Base-by-base conservation (phyloP, 2,113 vertebrate species). In the Phycodurus eques region DNA sequence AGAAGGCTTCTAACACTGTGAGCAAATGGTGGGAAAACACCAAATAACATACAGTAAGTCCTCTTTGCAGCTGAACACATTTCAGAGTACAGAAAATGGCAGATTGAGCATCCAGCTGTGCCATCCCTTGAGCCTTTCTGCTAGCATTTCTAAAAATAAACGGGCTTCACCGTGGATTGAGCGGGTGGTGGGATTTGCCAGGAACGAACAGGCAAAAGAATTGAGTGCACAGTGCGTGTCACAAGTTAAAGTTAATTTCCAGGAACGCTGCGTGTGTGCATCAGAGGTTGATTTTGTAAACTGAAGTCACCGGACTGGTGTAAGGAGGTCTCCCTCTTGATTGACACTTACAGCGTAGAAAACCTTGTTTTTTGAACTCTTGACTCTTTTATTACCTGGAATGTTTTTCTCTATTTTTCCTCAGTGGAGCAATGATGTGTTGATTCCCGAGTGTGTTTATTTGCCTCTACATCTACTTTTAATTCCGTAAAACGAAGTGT, bases 291-390 rank as follows among this genome's bases (percentile, higher is more conserved):
- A 47, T 33, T 4, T 10, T 39, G 35, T 79, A 73, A 82, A 83
- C 70, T 76, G 0, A 5, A 79, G 67, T 77, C 71, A 73, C 53
- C 60, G 70, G 68, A 78, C 60, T 54, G 20, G 2, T 0, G 31
- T n/a, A 56, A 51, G 47, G 70, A 56, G n/a, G 49, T 44, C 53
- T 44, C 54, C 27, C 27, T 27, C 68, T 60, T 79, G 75, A 77
- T 62, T 78, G 74, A 79, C 80, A 79, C 67, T 82, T 77, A 81
- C n/a, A 72, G 71, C 61, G 43, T 81, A 63, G 65, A 72, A 80
- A 83, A 68, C 39, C 39, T 73, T 86, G 71, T 82, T 71, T 56
- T 67, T 54, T 81, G 61, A 80, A 78, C 79, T 76, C 56, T 46
- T 69, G 42, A 71, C 56, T 68, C 13, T 71, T 82, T 74, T 10